A percentile compares a stretch with the other conserved stretches of the same genome.
Evolutionary conservation across 2,113 vertebrate species (phyloP).

Genomic region (Plotosus lineatus): DNA sequence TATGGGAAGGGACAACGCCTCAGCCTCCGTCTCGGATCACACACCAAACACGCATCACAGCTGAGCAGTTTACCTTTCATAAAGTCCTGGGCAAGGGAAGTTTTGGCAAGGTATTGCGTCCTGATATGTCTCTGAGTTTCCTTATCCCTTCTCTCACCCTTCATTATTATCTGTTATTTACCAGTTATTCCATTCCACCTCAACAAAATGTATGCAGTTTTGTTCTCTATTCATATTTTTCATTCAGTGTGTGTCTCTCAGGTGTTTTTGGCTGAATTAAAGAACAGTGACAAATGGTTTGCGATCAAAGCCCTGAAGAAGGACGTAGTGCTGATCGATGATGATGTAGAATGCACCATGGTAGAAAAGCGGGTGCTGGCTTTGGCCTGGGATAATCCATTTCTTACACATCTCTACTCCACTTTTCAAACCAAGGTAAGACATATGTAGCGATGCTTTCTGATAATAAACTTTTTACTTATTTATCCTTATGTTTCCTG

Average conservation of each 20-base stretch:
- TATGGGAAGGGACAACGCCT: constrained; percentile 68
- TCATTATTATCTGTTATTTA: not conserved
- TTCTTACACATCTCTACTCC: constrained; percentile 94
- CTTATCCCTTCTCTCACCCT: not conserved
- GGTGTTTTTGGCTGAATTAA: constrained; percentile 93
- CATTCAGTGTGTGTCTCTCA: constrained; percentile 53
- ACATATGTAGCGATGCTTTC: not conserved
- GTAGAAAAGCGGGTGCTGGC: constrained; percentile 95
- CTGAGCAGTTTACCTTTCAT: constrained; percentile 85
- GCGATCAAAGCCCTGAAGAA: constrained; percentile 96
- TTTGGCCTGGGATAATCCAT: constrained; percentile 92
- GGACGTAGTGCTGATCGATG: constrained; percentile 94
- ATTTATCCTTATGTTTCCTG: not conserved
- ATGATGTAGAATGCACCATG: constrained; percentile 98
- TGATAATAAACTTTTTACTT: not conserved
- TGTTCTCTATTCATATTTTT: not conserved
- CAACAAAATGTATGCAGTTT: not conserved
- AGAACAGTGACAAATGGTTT: constrained; percentile 85
- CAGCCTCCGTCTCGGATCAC: constrained; percentile 27
- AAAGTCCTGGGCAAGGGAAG: constrained; percentile 98
- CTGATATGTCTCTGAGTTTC: not conserved
- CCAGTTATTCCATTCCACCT: not conserved
- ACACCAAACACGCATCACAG: constrained; percentile 68
- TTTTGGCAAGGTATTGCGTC: constrained; percentile 87
- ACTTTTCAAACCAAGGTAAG: constrained; percentile 94